Evolutionary conservation across 2,888 invertebrate genomes (phyloP), one percentile per base, ranked within the genome.

Genomic region (Heterodera filipjevi): DNA sequence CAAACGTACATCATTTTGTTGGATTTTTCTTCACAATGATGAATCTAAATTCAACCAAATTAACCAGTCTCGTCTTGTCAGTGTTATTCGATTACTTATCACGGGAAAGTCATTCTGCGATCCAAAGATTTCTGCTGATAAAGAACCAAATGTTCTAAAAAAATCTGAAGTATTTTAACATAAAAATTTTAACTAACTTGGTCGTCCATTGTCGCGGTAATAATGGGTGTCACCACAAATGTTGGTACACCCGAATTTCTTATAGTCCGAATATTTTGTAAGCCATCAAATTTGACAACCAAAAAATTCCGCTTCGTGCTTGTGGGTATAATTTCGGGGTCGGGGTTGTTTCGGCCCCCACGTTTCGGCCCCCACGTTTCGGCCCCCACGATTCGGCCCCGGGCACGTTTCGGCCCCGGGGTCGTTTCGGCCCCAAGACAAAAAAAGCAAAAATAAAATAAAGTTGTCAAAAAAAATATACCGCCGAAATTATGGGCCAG

Each of bases 191-290:
- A 14, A 44, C 33, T n/a, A 72, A 53, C 98, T 97, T 91, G 99
- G 98, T 78, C 99, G 92, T 1, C 98, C 98, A 49, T 94, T 93
- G 89, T 99, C 99, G 91, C 93, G 93, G 87, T 94, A 96, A 90
- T 94, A 98, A 90, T 95, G 98, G 89, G 92, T 92, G 82, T 93
- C 91, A 3, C 96, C 97, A 86, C 94, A 92, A 85, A 93, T 93
- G 87, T 92, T 93, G 0, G 96, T 96, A 85, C 94, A 94, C 2
- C 94, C 93, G 90, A 94, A 95, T 91, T 96, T 97, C n/a, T 95
- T 95, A 90, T 94, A 98, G 90, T 99, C 94, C 96, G 96, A 96
- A 39, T 96, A 91, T 85, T 95, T 93, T 0, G 94, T 96, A 39
- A 98, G 70, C 59, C 83, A 27, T 27, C 1, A 76, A 76, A 19